Evolutionary conservation across 2,888 invertebrate genomes (phyloP).

Genomic region (Nymphalis polychloros): DNA sequence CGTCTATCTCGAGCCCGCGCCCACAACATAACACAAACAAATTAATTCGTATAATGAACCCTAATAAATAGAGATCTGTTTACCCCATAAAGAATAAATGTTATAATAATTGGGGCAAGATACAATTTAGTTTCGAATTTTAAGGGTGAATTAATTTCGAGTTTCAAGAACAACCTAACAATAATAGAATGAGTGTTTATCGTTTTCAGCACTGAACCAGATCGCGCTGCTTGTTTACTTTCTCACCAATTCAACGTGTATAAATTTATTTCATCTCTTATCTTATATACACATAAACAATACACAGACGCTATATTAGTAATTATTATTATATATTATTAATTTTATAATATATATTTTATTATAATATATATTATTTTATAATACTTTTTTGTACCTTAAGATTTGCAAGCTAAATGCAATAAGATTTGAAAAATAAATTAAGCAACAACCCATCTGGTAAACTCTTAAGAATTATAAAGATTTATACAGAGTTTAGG

Average conservation of each 20-base stretch:
- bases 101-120: slow-evolving; percentile 78
- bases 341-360: too few species aligned
- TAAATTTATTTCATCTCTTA: not conserved
- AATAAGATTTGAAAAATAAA: too few species aligned
- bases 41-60: slow-evolving; percentile 81
- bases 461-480: not conserved
- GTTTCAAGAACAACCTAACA: slow-evolving; percentile 60
- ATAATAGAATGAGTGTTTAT: slow-evolving; percentile 43
- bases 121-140: slow-evolving; percentile 75
- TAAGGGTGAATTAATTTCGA: slow-evolving; percentile 75
- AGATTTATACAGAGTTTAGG: not conserved
- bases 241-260: slow-evolving; percentile 1
- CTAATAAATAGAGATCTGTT: slow-evolving; percentile 80
- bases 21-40: slow-evolving; percentile 79
- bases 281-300: not conserved
- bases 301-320: not conserved
- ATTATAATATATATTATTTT: too few species aligned
- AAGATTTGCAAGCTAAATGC: too few species aligned
- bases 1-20: slow-evolving; percentile 55
- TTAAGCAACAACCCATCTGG: too few species aligned
- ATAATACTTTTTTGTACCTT: too few species aligned
- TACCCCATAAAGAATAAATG: slow-evolving; percentile 80
- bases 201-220: slow-evolving; percentile 12
- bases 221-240: slow-evolving; percentile 15
- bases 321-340: too few species aligned